Percentiles rank a stretch among this genome's conserved stretches.
These are phyloP conservation scores for Tineola bisselliella DNA, from an alignment of 2,888 invertebrate genomes.

Conservation along the genomic window DNA sequence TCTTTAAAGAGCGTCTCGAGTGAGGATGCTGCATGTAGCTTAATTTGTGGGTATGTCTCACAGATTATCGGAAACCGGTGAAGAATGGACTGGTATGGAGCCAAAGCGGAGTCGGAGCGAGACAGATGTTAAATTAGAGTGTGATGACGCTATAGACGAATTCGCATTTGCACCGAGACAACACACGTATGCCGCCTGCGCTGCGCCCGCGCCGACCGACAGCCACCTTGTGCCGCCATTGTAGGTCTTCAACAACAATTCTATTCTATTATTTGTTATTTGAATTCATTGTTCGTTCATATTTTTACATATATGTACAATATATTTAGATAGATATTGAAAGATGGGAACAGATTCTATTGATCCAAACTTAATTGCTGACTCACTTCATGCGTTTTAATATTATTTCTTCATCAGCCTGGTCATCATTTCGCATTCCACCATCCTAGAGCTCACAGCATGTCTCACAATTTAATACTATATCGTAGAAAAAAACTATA, in stretches of 20 bases:
- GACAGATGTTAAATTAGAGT: conserved; percentile 75
- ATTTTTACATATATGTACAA: no score
- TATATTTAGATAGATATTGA: no score
- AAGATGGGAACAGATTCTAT: no score
- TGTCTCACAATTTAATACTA: neutral
- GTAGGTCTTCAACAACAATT: neutral
- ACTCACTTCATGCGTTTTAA: no score
- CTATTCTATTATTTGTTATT: neutral
- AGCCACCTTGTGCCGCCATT: conserved; percentile 23
- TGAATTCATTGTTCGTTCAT: neutral
- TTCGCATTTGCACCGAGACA: conserved; percentile 60
- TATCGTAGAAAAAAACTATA: neutral
- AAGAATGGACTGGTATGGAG: conserved; percentile 56
- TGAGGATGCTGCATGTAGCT: neutral
- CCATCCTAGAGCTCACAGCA: neutral
- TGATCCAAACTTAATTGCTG: no score
- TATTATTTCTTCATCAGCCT: neutral
- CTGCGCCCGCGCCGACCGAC: conserved; percentile 28
- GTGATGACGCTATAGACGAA: conserved; percentile 75
- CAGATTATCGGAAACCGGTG: conserved; percentile 55
- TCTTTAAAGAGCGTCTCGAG: neutral
- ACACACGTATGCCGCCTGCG: conserved; percentile 39
- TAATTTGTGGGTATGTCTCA: conserved; percentile 20
- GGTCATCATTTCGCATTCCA: neutral
- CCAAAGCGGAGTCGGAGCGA: conserved; percentile 62